These are phyloP conservation scores for Dicerorhinus sumatrensis DNA, from an alignment of 2,113 vertebrate species.

Conservation along the genomic window DNA sequence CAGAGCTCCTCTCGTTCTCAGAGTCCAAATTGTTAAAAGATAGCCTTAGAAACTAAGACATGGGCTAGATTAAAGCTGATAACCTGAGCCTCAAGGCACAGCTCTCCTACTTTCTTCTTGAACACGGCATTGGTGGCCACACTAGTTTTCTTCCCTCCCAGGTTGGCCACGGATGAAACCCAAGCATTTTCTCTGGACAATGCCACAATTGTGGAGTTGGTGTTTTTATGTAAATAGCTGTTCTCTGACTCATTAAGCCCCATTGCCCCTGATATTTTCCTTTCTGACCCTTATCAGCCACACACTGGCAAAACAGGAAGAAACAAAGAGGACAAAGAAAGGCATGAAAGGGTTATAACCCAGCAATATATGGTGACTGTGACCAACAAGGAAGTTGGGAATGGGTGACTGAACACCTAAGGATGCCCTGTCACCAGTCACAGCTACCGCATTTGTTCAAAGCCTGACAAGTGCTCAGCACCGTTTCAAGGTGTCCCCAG, in stretches of 20 bases:
- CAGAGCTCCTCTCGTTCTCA: background rate
- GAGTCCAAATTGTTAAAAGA: background rate
- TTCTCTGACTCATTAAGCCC: slow-evolving; percentile 69
- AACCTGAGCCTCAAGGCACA: background rate
- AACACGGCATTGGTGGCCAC: background rate
- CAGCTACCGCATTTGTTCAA: slow-evolving; percentile 55
- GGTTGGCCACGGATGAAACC: slow-evolving; percentile 52
- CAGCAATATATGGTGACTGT: slow-evolving; percentile 58
- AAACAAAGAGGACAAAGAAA: slow-evolving; percentile 61
- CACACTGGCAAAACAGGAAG: slow-evolving; percentile 56
- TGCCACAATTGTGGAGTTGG: slow-evolving; percentile 50
- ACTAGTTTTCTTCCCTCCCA: background rate
- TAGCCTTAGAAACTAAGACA: background rate
- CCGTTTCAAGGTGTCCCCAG: slow-evolving; percentile 68
- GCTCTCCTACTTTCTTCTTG: background rate
- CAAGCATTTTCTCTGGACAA: slow-evolving; percentile 15
- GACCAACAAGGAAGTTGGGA: slow-evolving; percentile 71
- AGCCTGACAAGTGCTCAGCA: slow-evolving; percentile 66
- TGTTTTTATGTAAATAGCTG: slow-evolving; percentile 79
- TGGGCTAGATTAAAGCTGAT: background rate
- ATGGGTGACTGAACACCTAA: slow-evolving; percentile 72
- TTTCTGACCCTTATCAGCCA: slow-evolving; percentile 74
- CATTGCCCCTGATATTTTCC: slow-evolving; percentile 73
- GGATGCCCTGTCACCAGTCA: slow-evolving; percentile 60
- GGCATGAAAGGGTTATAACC: slow-evolving; percentile 62